phyloP scores from a whole-genome alignment of 23 tunicate species.

The Styela plicata region DNA sequence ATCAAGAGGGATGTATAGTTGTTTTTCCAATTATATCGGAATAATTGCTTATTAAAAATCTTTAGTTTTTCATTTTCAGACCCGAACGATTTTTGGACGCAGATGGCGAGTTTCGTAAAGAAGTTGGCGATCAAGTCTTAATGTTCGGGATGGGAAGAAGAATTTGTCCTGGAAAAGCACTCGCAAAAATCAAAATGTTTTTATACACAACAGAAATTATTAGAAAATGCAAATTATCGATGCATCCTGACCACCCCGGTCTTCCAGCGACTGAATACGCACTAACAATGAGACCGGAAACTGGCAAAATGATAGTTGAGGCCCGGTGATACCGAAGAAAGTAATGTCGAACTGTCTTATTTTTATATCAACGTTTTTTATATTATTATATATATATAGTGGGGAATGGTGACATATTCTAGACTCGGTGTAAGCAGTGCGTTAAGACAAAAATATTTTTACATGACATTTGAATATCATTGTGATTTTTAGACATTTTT shows the following conservation, averaged over 20 bases:
- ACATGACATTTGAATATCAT: no score
- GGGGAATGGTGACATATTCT: no score
- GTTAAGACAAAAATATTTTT: no score
- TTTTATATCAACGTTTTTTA: no score
- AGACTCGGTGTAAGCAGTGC: no score
- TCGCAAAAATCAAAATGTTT: constrained; percentile 54
- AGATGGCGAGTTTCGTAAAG: constrained; percentile 27
- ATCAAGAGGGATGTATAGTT: no score
- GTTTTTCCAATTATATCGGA: no score
- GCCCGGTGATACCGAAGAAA: constrained; percentile 2
- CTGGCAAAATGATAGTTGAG: constrained; percentile 24
- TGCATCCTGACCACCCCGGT: constrained; percentile 35
- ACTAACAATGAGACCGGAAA: constrained; percentile 27
- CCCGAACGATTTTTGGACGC: constrained; percentile 47
- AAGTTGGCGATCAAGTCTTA: constrained; percentile 39
- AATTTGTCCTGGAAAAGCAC: constrained; percentile 53
- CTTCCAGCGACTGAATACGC: constrained; percentile 33
- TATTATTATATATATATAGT: no score
- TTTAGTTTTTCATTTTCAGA: constrained; percentile 18
- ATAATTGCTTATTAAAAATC: no score
- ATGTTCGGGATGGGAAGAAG: constrained; percentile 65
- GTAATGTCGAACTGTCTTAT: no score
- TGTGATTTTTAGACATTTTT: no score
- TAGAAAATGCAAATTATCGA: constrained; percentile 10
- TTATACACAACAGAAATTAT: constrained; percentile 14